Evolutionary conservation across 2,797 vertebrate genomes (phyloP), one percentile per base, ranked within the genome.

Genomic region (Liparis tanakae): DNA sequence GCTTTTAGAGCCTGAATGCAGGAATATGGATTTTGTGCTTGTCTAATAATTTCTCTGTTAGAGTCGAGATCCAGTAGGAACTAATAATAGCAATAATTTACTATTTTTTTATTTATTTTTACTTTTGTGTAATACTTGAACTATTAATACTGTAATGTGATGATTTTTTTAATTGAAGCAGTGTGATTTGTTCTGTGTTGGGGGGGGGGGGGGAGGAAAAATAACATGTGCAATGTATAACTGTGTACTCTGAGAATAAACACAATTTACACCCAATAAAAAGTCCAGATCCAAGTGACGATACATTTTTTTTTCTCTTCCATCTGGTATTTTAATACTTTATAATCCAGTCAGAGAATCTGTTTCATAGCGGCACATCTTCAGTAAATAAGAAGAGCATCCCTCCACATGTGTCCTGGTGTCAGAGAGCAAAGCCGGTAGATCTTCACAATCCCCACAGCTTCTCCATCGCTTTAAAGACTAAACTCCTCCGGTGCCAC

Each of bases 1-100:
- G 77, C 81, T 84, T 79, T 78, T 73, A 80, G 76, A 85, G 77
- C 67, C 75, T 58, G 75, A 78, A 85, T 82, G 59, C 78, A 73
- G 71, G 67, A 55, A 43, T 83, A 77, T 72, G 41, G 72, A 70
- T 84, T 71, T 56, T 64, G 22, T 80, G 69, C 81, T 62, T 70
- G 55, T 74, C 46, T 67, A 55, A 70, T 76, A 70, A 55, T 67
- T 77, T 79, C 60, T 80, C 25, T 48, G 22, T 50, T 54, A 5
- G 14, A 53, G 44, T 75, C 36, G 3, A 79, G 66, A 81, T 85
- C 67, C n/a, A n/a, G n/a, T n/a, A n/a, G n/a, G n/a, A n/a, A n/a
- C n/a, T n/a, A n/a, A n/a, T n/a, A n/a, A n/a, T n/a, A n/a, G n/a
- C n/a, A n/a, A n/a, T n/a, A n/a, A n/a, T n/a, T n/a, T n/a, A n/a